A percentile compares a stretch with the other conserved stretches of the same genome.
Evolutionary conservation across 2,113 vertebrate genomes (phyloP).

Genomic region (Anarrhichthys ocellatus): DNA sequence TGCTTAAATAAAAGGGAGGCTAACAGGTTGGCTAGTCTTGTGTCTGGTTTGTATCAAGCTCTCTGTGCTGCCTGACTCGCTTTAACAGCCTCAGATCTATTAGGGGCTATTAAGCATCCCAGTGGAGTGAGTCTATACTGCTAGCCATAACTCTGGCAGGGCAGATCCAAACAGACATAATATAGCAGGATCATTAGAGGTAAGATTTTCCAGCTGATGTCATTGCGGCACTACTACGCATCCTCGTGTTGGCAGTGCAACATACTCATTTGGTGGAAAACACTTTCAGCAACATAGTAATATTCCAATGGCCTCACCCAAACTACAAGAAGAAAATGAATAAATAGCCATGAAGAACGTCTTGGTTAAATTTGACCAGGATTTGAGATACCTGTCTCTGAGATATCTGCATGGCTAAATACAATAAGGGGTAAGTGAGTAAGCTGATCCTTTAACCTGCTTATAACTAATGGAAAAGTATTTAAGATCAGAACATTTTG

Average conservation of each 20-base stretch:
- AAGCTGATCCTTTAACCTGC: neutral
- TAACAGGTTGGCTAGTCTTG: constrained; percentile 65
- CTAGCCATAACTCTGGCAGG: constrained; percentile 44
- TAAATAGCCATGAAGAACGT: neutral
- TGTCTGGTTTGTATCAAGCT: constrained; percentile 71
- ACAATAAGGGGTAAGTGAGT: neutral
- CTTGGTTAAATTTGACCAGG: neutral
- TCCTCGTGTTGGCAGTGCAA: neutral
- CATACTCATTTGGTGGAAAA: constrained; percentile 19
- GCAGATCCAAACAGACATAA: constrained; percentile 46
- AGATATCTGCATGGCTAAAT: neutral
- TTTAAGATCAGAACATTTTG: neutral
- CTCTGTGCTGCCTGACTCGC: constrained; percentile 38
- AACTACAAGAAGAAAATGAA: neutral
- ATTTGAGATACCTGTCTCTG: neutral
- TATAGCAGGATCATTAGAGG: constrained; percentile 45
- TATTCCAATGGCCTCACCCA: neutral
- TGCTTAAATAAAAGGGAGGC: constrained; percentile 47
- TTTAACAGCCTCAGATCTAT: constrained; percentile 54
- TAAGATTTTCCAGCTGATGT: constrained; percentile 55
- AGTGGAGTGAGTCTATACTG: constrained; percentile 46
- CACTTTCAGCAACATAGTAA: neutral
- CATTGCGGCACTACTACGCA: constrained; percentile 23
- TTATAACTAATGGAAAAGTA: neutral
- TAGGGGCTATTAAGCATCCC: constrained; percentile 57